phyloP scores from a whole-genome alignment of 2,888 invertebrate genomes.

The Tenthredo livida region DNA sequence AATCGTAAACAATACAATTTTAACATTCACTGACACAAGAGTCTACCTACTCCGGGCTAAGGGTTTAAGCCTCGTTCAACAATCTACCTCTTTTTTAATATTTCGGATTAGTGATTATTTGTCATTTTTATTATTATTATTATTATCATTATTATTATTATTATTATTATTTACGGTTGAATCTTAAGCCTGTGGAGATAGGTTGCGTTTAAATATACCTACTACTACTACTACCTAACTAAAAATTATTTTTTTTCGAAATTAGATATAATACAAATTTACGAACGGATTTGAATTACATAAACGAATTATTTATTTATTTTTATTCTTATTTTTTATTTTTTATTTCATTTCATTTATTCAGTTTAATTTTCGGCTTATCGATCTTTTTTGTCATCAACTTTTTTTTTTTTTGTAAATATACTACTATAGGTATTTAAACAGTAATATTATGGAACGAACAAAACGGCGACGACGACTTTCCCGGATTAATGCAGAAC shows the following conservation, averaged over 20 bases:
- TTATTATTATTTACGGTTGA: constrained; percentile 3
- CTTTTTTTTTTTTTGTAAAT: neutral
- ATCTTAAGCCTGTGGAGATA: constrained; percentile 1
- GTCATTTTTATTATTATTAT: constrained; percentile 21
- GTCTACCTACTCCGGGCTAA: constrained; percentile 77
- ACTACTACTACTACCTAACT: neutral
- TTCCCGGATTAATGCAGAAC: no score
- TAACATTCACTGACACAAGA: constrained; percentile 78
- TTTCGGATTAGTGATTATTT: neutral
- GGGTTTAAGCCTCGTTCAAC: constrained; percentile 60
- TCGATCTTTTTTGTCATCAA: no score
- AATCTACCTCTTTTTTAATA: constrained; percentile 43
- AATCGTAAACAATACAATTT: constrained; percentile 77
- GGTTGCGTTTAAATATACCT: neutral
- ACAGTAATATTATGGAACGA: neutral
- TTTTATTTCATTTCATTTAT: neutral
- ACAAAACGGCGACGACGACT: neutral
- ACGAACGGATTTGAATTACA: neutral
- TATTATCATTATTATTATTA: neutral
- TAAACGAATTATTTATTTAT: no score
- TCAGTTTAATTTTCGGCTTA: no score
- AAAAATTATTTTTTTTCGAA: neutral
- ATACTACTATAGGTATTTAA: no score
- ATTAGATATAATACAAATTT: neutral
- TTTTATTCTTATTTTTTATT: neutral